Conservation (phyloP, 1,140 invertebrate genomes). For the Atopsyche davidsoni region DNA sequence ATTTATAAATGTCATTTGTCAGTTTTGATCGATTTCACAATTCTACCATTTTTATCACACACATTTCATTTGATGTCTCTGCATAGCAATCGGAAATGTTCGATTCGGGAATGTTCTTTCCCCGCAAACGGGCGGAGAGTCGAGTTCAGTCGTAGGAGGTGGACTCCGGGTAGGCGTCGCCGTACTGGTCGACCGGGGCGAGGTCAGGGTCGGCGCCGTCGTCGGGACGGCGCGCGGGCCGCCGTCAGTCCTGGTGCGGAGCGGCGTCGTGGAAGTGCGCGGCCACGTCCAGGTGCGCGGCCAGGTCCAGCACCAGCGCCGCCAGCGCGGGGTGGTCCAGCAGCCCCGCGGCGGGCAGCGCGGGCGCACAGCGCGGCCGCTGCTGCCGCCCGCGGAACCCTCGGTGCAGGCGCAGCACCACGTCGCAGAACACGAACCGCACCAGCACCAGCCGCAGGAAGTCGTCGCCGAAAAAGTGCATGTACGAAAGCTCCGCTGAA, state of each 20-base stretch:
- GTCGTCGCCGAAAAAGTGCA: constrained; percentile 90
- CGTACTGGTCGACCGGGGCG: neutral
- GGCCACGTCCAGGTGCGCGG: constrained; percentile 72
- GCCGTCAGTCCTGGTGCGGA: neutral
- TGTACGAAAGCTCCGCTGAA: constrained; percentile 68
- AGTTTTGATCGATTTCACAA: no score
- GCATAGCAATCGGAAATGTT: no score
- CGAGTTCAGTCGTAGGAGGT: neutral
- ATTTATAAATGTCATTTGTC: no score
- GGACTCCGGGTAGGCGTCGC: neutral
- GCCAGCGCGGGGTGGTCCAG: constrained; percentile 79
- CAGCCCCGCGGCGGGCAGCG: constrained; percentile 82
- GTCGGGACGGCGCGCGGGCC: neutral
- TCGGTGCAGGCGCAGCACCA: constrained; percentile 78
- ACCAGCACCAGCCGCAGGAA: constrained; percentile 83
- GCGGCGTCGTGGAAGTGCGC: constrained; percentile 60
- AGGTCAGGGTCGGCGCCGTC: neutral
- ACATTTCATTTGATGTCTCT: no score
- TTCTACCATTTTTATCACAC: no score
- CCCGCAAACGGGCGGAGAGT: neutral
- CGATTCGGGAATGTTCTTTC: no score
- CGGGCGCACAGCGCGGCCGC: constrained; percentile 78
- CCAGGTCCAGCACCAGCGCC: constrained; percentile 76
- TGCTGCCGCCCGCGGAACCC: constrained; percentile 74
- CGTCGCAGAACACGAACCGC: constrained; percentile 90